Conservation (phyloP, 1,140 invertebrate species). For the Lepidostoma basale region DNA sequence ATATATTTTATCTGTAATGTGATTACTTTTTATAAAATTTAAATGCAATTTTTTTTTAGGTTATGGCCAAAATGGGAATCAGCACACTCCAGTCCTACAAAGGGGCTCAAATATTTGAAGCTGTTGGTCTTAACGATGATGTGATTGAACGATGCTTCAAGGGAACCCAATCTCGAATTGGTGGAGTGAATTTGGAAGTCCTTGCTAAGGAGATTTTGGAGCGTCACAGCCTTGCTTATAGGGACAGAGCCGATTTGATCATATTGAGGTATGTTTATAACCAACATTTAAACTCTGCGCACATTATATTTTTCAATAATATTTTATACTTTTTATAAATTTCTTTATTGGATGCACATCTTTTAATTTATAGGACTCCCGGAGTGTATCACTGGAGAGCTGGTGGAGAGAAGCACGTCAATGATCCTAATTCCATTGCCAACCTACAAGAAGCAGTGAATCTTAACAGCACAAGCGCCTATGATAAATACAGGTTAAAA, state of each 20-base stretch:
- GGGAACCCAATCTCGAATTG: constrained; percentile 92
- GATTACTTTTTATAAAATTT: not conserved
- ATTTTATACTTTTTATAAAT: not conserved
- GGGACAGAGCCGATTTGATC: constrained; percentile 72
- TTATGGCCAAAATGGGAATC: constrained; percentile 99
- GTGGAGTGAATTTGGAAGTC: constrained; percentile 89
- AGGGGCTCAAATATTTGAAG: constrained; percentile 99
- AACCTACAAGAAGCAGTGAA: constrained; percentile 89
- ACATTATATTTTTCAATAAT: not conserved
- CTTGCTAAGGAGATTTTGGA: constrained; percentile 88
- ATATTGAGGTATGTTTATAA: constrained; percentile 70
- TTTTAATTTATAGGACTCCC: constrained; percentile 72
- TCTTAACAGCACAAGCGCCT: constrained; percentile 81
- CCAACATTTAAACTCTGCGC: no score
- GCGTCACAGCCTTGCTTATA: constrained; percentile 82
- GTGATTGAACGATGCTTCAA: constrained; percentile 95
- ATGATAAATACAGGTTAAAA: constrained; percentile 72
- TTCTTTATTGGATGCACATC: not conserved
- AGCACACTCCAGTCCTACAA: constrained; percentile 99
- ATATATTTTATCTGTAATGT: not conserved
- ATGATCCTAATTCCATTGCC: constrained; percentile 93
- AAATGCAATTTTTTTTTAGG: constrained; percentile 46
- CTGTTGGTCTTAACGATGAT: constrained; percentile 90
- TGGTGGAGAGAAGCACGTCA: constrained; percentile 98
- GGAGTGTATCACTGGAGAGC: constrained; percentile 95